Conservation (phyloP, 2,797 vertebrate genomes). For the Pipistrellus pygmaeus region DNA sequence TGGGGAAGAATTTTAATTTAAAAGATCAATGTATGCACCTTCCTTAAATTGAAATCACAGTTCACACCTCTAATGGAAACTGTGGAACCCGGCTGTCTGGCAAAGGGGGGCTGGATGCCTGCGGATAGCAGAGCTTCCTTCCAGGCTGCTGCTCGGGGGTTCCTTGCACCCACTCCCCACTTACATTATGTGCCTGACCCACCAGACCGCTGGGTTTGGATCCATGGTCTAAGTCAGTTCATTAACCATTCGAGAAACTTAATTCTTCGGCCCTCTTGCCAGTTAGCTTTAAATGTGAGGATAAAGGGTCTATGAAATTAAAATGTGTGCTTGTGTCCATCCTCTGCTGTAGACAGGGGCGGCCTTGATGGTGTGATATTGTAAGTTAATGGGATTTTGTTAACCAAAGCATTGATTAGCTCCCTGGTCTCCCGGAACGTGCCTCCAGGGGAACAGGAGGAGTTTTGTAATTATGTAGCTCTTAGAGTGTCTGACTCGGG, state of each 20-base stretch:
- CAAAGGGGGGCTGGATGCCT: background rate
- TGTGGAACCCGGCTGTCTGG: background rate
- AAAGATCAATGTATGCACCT: background rate
- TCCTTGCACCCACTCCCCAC: background rate
- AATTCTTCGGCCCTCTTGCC: constrained; percentile 49
- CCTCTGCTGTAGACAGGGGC: constrained; percentile 6
- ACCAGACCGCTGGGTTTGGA: background rate
- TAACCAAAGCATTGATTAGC: constrained; percentile 56
- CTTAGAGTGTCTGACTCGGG: background rate
- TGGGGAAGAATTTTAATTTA: background rate
- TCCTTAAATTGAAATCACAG: background rate
- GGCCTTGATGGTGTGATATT: constrained; percentile 35
- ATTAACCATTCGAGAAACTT: constrained; percentile 63
- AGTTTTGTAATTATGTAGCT: constrained; percentile 54
- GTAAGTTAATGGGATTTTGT: constrained; percentile 68
- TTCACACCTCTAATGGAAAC: background rate
- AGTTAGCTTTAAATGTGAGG: constrained; percentile 66
- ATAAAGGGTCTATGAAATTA: constrained; percentile 60
- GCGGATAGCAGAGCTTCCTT: accelerated
- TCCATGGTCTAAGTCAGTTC: constrained; percentile 59
- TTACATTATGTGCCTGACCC: background rate
- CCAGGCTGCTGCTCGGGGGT: background rate
- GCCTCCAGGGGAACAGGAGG: background rate
- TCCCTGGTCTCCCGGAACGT: background rate
- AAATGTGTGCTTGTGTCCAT: constrained; percentile 45